Conservation (phyloP, 2,797 vertebrate genomes). For the Xenops minutus region DNA sequence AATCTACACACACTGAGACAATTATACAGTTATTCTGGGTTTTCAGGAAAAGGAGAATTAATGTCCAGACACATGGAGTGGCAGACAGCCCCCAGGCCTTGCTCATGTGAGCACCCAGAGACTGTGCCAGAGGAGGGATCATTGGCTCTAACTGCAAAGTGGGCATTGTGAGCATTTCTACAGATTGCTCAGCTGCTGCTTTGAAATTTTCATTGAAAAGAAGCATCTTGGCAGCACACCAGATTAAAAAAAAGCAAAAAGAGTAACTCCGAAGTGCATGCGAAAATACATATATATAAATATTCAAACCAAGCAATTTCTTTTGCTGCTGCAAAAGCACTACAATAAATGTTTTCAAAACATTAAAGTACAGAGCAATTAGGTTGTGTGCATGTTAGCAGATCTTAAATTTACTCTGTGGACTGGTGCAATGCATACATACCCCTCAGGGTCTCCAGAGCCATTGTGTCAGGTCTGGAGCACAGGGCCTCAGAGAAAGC, state of each 20-base stretch:
- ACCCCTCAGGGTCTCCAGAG: neutral
- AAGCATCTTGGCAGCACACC: neutral
- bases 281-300: neutral
- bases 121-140: accelerated
- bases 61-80: accelerated
- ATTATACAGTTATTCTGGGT: neutral
- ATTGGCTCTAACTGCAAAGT: neutral
- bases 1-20: accelerated
- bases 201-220: neutral
- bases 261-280: neutral
- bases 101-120: neutral
- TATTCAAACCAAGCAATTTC: neutral
- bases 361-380: neutral
- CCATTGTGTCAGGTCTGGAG: neutral
- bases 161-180: neutral
- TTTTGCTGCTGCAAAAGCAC: neutral
- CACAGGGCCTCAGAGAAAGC: neutral
- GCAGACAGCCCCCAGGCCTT: neutral
- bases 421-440: neutral
- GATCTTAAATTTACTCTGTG: neutral
- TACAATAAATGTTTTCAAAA: neutral
- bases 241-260: neutral
- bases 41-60: neutral
- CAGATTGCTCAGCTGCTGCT: neutral
- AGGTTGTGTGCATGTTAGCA: accelerated